phyloP scores from a whole-genome alignment of 2,113 vertebrate species.

The Microcebus lehilahytsara region DNA sequence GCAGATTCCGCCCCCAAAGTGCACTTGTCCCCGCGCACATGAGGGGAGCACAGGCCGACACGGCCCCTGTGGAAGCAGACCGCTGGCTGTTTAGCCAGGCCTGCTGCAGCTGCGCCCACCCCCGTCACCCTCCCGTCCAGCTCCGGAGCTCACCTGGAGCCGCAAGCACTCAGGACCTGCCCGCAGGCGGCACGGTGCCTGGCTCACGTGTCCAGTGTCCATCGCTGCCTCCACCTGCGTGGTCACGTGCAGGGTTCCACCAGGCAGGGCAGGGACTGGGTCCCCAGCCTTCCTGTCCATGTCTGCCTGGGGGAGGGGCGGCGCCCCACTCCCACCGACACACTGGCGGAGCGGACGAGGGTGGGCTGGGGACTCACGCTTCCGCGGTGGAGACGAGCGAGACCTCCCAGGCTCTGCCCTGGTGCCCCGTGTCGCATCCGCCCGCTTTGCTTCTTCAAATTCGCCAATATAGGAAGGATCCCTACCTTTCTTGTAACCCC shows the following conservation, averaged over 20 bases:
- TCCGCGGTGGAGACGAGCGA: fast-evolving
- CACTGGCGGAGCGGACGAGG: background rate
- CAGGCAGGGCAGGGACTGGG: background rate
- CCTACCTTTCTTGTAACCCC: background rate
- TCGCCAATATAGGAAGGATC: background rate
- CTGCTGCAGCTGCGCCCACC: too few relatives aligned
- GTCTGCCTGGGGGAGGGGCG: too few relatives aligned
- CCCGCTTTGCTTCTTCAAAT: background rate
- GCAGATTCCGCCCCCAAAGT: background rate
- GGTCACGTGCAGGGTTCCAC: background rate
- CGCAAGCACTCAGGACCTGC: background rate
- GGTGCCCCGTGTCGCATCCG: too few relatives aligned
- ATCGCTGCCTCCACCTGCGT: too few relatives aligned
- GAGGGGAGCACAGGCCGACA: fast-evolving
- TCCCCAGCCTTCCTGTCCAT: too few relatives aligned
- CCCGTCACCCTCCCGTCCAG: fast-evolving
- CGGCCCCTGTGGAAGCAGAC: background rate
- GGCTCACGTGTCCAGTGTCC: fast-evolving
- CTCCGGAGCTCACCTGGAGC: background rate
- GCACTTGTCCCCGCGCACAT: background rate
- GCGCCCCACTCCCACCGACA: too few relatives aligned
- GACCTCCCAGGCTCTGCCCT: background rate
- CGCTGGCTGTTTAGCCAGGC: background rate
- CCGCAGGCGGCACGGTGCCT: too few relatives aligned
- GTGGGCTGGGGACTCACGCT: too few relatives aligned